Base-by-base conservation (phyloP, 2,113 vertebrate species). In the Lutjanus erythropterus region DNA sequence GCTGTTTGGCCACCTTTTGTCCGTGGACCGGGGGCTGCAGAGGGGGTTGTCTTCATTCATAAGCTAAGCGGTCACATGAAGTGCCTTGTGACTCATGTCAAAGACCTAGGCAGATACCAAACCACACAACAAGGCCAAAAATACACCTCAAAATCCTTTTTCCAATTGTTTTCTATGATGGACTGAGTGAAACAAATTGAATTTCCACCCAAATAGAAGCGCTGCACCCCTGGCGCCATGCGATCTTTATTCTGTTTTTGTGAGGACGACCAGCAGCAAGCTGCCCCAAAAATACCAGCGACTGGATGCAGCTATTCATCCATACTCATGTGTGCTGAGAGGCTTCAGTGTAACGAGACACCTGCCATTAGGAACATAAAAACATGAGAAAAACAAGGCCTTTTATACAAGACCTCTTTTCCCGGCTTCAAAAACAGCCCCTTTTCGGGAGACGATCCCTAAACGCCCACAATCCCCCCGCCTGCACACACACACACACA, bases 41-140 rank as follows among this genome's bases (percentile, higher is more conserved):
- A 61, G 37, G 60, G 65, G 64, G 42, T 41, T 50, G 77, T 88
- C 75, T 81, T 90, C 78, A 91, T 92, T 87, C 84, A 83, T 82
- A 79, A 86, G 84, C 75, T 82, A 67, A 90, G 74, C 42, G 71
- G 80, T 88, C 82, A 89, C 87, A 90, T 88, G 87, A 90, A 80
- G 75, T 47, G 81, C 73, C 72, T 21, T 81, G 84, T 88, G 87
- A 89, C 80, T 89, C 72, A 84, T 76, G 67, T 71, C 73, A 81
- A 60, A 83, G 71, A 86, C 37, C 53, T 12, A 7, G 71, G 62
- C 41, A 62, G 44, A 72, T 15, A 44, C 8, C 33, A 10, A 64
- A 39, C 53, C 52, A 56, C 55, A 80, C 33, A 71, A n/a, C 3
- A 62, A 2, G 27, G 49, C 37, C 11, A 37, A 35, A 39, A 70